Evolutionary conservation across 2,888 invertebrate species (phyloP).

Genomic region (Drosophila merina): DNA sequence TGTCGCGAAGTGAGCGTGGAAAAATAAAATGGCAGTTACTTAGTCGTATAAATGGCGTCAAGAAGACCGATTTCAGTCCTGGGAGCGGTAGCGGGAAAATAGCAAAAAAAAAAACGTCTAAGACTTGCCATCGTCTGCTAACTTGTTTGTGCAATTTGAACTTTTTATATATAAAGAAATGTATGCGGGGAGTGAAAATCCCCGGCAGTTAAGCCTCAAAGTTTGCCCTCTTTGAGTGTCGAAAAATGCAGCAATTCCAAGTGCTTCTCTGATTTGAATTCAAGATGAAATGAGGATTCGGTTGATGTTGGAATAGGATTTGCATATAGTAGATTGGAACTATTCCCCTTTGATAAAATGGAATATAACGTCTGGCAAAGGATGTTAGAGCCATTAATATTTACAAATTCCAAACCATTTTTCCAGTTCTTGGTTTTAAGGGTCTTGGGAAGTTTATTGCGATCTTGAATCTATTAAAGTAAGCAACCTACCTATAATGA

Average conservation of each 20-base stretch:
- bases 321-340: slow-evolving; percentile 21
- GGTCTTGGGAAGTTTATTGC: not conserved
- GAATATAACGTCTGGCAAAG: not conserved
- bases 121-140: slow-evolving; percentile 9
- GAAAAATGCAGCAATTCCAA: slow-evolving; percentile 26
- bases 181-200: not conserved
- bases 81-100: not conserved
- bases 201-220: slow-evolving; percentile 35
- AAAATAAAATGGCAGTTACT: slow-evolving; percentile 73
- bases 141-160: slow-evolving; percentile 59
- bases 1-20: slow-evolving; percentile 47
- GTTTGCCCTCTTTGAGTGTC: slow-evolving; percentile 15
- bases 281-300: slow-evolving; percentile 14
- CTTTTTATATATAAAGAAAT: slow-evolving; percentile 19
- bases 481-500: too few relatives aligned
- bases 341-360: not conserved
- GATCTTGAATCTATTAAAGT: too few relatives aligned
- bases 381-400: not conserved
- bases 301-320: slow-evolving; percentile 9
- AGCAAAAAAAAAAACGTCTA: slow-evolving; percentile 4
- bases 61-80: slow-evolving; percentile 37
- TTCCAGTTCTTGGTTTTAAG: not conserved
- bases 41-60: slow-evolving; percentile 64
- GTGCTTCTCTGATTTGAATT: slow-evolving; percentile 24
- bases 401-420: not conserved